Evolutionary conservation across 2,113 vertebrate genomes (phyloP).

Genomic region (Oriolus oriolus): DNA sequence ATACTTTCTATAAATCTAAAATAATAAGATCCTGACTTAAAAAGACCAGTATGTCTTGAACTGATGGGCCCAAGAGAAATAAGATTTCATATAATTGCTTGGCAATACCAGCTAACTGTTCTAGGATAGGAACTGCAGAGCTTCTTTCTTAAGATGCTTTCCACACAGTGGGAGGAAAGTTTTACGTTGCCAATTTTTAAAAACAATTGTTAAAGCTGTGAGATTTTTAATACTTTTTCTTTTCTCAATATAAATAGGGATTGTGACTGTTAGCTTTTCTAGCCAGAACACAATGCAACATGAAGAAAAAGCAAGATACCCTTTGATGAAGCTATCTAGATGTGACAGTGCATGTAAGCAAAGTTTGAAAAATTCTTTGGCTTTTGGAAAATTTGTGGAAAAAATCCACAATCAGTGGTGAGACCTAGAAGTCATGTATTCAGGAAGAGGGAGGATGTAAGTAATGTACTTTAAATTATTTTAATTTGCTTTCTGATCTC

Average conservation of each 20-base stretch:
- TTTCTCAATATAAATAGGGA: background rate
- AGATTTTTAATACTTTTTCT: background rate
- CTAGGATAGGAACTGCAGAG: background rate
- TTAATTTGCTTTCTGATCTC: background rate
- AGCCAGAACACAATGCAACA: background rate
- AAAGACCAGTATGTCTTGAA: background rate
- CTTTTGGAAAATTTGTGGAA: too few species aligned
- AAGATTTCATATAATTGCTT: background rate
- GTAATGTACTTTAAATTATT: background rate
- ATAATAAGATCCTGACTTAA: background rate
- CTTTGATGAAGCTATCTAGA: background rate
- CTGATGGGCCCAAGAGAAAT: background rate
- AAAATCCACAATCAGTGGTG: background rate
- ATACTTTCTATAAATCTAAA: background rate
- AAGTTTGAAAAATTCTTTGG: background rate
- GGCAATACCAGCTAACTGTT: background rate
- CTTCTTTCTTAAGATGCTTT: background rate
- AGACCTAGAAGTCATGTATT: background rate
- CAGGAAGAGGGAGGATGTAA: background rate
- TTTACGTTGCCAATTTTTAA: background rate
- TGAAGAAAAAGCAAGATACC: background rate
- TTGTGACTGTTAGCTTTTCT: background rate
- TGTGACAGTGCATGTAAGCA: background rate
- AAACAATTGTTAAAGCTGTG: background rate
- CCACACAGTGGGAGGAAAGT: background rate